Evolutionary conservation across 2,888 invertebrate species (phyloP).

Genomic region (Tachina lurida): DNA sequence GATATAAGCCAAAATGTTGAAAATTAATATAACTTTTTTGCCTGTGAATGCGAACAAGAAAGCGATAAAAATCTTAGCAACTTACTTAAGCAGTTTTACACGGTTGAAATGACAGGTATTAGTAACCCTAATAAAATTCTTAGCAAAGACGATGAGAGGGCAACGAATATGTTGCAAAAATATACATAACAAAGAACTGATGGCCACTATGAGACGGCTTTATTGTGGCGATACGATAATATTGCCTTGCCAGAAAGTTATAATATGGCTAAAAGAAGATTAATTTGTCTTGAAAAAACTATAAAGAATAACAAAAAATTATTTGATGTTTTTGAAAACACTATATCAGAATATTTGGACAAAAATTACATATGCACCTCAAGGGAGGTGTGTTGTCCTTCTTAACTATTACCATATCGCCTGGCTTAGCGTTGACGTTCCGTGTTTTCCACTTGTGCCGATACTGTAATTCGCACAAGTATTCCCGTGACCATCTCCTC

Average conservation of each 20-base stretch:
- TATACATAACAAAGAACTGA: slow-evolving; percentile 18
- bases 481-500: no score
- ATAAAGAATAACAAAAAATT: slow-evolving; percentile 18
- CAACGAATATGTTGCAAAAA: slow-evolving; percentile 14
- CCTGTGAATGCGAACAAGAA: slow-evolving; percentile 23
- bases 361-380: slow-evolving; percentile 18
- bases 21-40: background rate
- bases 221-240: slow-evolving; percentile 40
- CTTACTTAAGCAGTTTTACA: slow-evolving; percentile 32
- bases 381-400: no score
- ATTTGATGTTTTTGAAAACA: slow-evolving; percentile 16
- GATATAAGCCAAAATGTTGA: background rate
- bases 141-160: slow-evolving; percentile 25
- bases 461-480: no score
- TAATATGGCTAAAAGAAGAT: slow-evolving; percentile 43
- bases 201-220: slow-evolving; percentile 32
- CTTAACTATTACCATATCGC: no score
- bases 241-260: slow-evolving; percentile 30
- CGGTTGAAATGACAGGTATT: slow-evolving; percentile 10
- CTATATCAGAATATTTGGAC: slow-evolving; percentile 58
- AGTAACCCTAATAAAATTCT: background rate
- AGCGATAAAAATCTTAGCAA: slow-evolving; percentile 4
- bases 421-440: no score
- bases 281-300: slow-evolving; percentile 7
- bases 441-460: no score